Conservation (phyloP, 2,888 invertebrate genomes). For the Ormyrus nitidulus region DNA sequence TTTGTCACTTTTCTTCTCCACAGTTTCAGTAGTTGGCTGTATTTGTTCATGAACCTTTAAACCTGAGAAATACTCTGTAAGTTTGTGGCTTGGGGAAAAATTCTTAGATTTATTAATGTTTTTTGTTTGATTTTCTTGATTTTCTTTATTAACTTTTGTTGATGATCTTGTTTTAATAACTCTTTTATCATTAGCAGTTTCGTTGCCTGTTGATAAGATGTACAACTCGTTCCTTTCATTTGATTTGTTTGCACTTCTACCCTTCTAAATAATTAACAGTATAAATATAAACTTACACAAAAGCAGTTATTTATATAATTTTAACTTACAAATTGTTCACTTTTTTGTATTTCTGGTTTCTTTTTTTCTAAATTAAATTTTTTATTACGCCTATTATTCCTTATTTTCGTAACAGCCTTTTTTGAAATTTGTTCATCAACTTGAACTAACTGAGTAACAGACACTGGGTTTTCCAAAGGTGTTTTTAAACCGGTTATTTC, state of each 20-base stretch:
- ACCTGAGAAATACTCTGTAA: constrained; percentile 46
- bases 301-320: not conserved
- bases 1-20: not conserved
- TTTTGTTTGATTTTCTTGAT: not conserved
- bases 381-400: not conserved
- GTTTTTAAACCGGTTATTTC: not conserved
- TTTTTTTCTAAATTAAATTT: not conserved
- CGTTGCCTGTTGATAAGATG: not conserved
- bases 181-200: constrained; percentile 11
- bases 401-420: constrained; percentile 9
- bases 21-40: not conserved
- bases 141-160: too few species aligned
- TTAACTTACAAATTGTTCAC: not conserved
- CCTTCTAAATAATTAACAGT: not conserved
- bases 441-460: too few species aligned
- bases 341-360: constrained; percentile 3
- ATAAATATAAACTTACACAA: too few species aligned
- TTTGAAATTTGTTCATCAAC: constrained; percentile 1
- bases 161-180: not conserved
- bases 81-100: constrained; percentile 41
- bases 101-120: constrained; percentile 7
- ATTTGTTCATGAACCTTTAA: constrained; percentile 31
- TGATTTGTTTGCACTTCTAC: not conserved
- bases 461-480: not conserved
- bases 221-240: not conserved